Base-by-base conservation (phyloP, 2,797 vertebrate genomes). In the Sylvia borin region DNA sequence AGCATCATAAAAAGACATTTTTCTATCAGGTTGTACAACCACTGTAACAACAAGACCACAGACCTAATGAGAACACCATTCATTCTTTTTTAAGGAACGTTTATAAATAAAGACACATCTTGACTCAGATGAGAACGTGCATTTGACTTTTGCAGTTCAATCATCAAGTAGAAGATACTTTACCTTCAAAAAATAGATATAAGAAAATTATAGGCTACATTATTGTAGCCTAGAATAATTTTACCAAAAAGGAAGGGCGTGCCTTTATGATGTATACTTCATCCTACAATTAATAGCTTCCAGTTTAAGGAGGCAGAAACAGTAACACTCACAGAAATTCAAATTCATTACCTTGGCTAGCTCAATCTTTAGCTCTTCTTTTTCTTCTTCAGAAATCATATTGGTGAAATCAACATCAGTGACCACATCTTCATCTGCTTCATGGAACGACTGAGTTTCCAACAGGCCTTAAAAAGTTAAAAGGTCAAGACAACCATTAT, bases 301-400 rank as follows among this genome's bases (percentile, higher is more conserved):
- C 51, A 70, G 38, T 54, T 82, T 80, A 51, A 61, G 9, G 70
- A 94, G 71, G 29, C 0, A 90, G 36, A 76, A 92, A 62, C 22
- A 79, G 53, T 57, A 92, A 86, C 16, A 75, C 6, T 27, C n/a
- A 93, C 13, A 77, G 79, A 75, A 86, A 93, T 58, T 50, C 22
- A 77, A 88, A 64, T 65, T 81, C 31, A 67, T 65, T 98, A 99
- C 99, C 98, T 99, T 99, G 64, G 92, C 93, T 82, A 99, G 96
- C 76, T 99, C 99, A 80, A 94, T 98, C 79, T 98, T 98, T 70
- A 99, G 97, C 95, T 99, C 99, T 95, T 99, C 98, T 93, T 98
- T 98, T 97, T 99, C 99, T 96, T 99, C 99, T 80, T 99, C 99
- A 10, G 99, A 99, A 96, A 98, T 96, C 92, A 97, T 93, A 97